phyloP scores from a whole-genome alignment of 2,888 invertebrate species.

The Pseudococcus jackbeardsleyi region DNA sequence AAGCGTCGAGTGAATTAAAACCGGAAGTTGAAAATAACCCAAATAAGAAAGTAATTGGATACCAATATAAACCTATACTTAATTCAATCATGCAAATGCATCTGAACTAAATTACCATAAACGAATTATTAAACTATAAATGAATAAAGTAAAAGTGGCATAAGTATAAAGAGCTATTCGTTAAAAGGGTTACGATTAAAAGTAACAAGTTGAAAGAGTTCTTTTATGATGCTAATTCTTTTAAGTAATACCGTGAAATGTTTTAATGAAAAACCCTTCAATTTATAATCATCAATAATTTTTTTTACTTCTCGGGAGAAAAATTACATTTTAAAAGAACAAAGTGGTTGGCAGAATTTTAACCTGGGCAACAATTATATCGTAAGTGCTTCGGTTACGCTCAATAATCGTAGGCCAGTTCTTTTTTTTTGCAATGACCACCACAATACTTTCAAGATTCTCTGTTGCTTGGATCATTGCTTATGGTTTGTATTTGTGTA shows the following conservation, averaged over 20 bases:
- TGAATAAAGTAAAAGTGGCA: neutral
- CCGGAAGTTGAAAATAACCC: too few species aligned
- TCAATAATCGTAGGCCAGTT: neutral
- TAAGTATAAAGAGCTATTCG: neutral
- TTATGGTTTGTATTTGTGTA: neutral
- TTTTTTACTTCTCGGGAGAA: neutral
- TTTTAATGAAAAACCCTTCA: neutral
- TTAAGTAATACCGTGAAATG: neutral
- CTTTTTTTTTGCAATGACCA: neutral
- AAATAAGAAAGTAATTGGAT: too few species aligned
- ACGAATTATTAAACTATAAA: conserved; percentile 16
- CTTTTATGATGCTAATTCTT: neutral
- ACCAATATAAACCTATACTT: neutral
- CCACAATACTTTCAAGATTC: neutral
- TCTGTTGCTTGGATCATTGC: neutral
- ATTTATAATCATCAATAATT: neutral
- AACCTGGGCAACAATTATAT: too few species aligned
- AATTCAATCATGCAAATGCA: conserved; percentile 23
- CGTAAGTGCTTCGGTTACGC: neutral
- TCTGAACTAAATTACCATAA: neutral
- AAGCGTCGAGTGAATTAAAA: too few species aligned
- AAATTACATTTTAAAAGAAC: too few species aligned
- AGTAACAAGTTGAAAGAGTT: neutral
- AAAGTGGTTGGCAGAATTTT: too few species aligned
- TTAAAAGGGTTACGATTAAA: conserved; percentile 44